These are phyloP conservation scores for Microcebus murinus DNA, from an alignment of 2,113 vertebrate species.

Conservation along the genomic window DNA sequence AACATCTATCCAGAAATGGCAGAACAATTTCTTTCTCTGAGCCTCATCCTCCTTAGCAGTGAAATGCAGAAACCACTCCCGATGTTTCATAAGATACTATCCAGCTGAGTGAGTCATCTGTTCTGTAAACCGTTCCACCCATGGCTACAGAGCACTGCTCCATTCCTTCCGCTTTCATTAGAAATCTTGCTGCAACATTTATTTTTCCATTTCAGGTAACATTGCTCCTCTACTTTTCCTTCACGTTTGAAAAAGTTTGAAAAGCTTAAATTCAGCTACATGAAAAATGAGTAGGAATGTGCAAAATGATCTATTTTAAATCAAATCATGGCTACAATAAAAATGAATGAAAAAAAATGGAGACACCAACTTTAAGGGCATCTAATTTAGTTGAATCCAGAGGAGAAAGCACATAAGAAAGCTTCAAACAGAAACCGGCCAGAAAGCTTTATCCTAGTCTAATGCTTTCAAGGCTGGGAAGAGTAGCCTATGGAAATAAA, in stretches of 20 bases:
- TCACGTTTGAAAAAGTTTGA: background rate
- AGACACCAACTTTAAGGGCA: background rate
- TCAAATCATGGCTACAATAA: background rate
- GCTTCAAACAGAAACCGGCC: background rate
- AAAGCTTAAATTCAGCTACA: background rate
- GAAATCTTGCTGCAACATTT: background rate
- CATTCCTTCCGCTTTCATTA: background rate
- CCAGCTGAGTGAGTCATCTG: too few species aligned
- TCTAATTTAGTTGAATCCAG: background rate
- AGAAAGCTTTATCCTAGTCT: background rate
- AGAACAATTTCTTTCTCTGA: background rate
- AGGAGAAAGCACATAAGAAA: background rate
- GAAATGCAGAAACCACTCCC: background rate
- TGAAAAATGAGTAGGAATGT: background rate
- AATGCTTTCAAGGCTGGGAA: background rate
- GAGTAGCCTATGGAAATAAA: background rate
- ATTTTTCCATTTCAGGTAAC: background rate
- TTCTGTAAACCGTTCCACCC: background rate
- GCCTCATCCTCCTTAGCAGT: background rate
- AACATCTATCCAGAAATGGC: background rate
- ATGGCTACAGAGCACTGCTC: background rate
- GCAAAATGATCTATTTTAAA: background rate
- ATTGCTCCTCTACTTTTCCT: background rate
- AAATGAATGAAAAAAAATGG: background rate
- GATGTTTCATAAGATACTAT: background rate